phyloP scores from a whole-genome alignment of 2,113 vertebrate species.

The Pluvianellus socialis region DNA sequence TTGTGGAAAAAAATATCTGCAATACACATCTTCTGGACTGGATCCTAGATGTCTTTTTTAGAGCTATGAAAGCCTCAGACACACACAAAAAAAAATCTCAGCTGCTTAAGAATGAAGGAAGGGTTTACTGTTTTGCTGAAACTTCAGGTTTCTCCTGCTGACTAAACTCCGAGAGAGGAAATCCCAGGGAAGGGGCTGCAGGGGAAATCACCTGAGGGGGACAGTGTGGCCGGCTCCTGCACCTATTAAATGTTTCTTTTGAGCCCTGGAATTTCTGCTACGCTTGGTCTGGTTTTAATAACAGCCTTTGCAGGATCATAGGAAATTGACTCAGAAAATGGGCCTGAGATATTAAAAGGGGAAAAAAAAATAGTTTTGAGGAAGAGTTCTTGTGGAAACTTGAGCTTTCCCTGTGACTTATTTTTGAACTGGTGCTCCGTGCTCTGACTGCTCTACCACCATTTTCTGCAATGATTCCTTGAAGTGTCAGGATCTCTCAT shows the following conservation, averaged over 20 bases:
- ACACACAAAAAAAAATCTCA: conserved; percentile 38
- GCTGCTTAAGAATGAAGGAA: conserved; percentile 1
- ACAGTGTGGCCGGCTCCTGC: conserved; percentile 2
- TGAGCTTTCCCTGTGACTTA: conserved; percentile 25
- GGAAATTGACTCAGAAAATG: conserved; percentile 75
- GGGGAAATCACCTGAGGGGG: conserved; percentile 63
- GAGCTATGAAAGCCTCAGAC: conserved; percentile 37
- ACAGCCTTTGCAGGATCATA: conserved; percentile 72
- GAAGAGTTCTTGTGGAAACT: conserved; percentile 48
- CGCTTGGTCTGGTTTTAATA: conserved; percentile 77
- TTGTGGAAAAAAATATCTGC: conserved; percentile 59
- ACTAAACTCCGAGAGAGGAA: conserved; percentile 16
- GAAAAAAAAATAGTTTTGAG: not conserved
- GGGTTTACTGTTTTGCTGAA: conserved; percentile 56
- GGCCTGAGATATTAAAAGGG: conserved; percentile 70
- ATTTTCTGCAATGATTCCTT: conserved; percentile 41
- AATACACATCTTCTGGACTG: conserved; percentile 49
- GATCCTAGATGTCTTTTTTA: conserved; percentile 34
- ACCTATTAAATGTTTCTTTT: conserved; percentile 52
- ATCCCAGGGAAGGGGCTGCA: conserved; percentile 52
- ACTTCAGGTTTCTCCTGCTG: conserved; percentile 51
- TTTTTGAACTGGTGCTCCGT: conserved; percentile 28
- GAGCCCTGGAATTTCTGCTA: conserved; percentile 73
- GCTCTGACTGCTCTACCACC: not conserved
- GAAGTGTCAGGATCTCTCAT: conserved; percentile 25